phyloP scores from a whole-genome alignment of 2,113 vertebrate genomes.

The Macaca mulatta region DNA sequence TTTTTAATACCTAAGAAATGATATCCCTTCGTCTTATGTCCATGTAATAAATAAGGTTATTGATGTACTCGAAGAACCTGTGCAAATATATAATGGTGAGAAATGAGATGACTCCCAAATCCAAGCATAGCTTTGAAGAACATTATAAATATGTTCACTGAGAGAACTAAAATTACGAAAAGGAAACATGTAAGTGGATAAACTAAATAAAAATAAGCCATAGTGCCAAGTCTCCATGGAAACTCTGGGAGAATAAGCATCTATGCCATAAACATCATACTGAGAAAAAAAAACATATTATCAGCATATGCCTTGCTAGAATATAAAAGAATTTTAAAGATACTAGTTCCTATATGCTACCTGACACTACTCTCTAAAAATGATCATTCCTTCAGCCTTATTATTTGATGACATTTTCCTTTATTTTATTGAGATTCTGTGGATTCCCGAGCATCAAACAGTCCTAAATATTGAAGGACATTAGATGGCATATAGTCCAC shows the following conservation, averaged over 20 bases:
- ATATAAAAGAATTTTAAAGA: not conserved
- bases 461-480: not conserved
- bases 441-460: not conserved
- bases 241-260: not conserved
- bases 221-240: constrained; percentile 38
- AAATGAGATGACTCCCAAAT: not conserved
- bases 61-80: not conserved
- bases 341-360: not conserved
- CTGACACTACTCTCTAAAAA: not conserved
- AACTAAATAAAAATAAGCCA: constrained; percentile 36
- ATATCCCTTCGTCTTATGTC: not conserved
- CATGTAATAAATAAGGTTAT: not conserved
- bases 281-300: not conserved
- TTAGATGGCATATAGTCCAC: not conserved
- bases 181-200: not conserved
- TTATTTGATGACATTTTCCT: not conserved
- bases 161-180: not conserved
- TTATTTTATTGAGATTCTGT: not conserved
- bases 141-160: not conserved
- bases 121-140: not conserved
- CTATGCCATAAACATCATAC: not conserved
- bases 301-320: constrained; percentile 15
- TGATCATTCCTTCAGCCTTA: not conserved
- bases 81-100: not conserved
- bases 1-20: not conserved